phyloP scores from a whole-genome alignment of 2,888 invertebrate species.

The Watsonalla cultraria region DNA sequence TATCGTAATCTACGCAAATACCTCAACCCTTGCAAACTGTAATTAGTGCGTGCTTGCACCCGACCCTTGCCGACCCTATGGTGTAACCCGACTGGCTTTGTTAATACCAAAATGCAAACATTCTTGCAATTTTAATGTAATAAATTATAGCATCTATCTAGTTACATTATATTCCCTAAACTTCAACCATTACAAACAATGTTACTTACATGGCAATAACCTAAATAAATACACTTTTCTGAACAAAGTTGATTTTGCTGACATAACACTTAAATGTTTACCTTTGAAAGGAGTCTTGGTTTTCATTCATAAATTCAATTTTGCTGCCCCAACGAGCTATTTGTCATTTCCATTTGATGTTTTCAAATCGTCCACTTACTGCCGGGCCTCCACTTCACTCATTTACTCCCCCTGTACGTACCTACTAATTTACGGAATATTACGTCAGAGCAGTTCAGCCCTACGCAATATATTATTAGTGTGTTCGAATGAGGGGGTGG shows the following conservation, averaged over 20 bases:
- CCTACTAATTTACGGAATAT: not conserved
- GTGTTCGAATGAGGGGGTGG: too few species aligned
- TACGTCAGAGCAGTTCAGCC: not conserved
- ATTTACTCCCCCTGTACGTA: not conserved
- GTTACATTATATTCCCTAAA: not conserved
- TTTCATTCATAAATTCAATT: constrained; percentile 17
- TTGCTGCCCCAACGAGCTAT: constrained; percentile 19
- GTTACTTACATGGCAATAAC: not conserved
- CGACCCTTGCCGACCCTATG: constrained; percentile 40
- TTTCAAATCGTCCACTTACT: constrained; percentile 27
- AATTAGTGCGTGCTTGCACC: constrained; percentile 74
- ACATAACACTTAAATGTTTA: constrained; percentile 1
- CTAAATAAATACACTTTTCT: too few species aligned
- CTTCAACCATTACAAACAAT: too few species aligned
- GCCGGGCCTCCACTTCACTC: constrained; percentile 7
- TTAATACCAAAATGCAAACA: constrained; percentile 56
- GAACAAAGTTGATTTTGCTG: not conserved
- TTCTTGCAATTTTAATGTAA: constrained; percentile 50
- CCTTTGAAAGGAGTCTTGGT: not conserved
- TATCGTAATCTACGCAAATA: constrained; percentile 32
- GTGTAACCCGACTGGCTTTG: constrained; percentile 52
- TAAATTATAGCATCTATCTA: constrained; percentile 1
- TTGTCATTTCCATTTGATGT: constrained; percentile 31
- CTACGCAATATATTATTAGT: constrained; percentile 11
- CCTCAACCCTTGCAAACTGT: constrained; percentile 59